A percentile compares a stretch with the other conserved stretches of the same genome.
Conservation (phyloP, 2,888 invertebrate genomes). For the Conomelus anceps region DNA sequence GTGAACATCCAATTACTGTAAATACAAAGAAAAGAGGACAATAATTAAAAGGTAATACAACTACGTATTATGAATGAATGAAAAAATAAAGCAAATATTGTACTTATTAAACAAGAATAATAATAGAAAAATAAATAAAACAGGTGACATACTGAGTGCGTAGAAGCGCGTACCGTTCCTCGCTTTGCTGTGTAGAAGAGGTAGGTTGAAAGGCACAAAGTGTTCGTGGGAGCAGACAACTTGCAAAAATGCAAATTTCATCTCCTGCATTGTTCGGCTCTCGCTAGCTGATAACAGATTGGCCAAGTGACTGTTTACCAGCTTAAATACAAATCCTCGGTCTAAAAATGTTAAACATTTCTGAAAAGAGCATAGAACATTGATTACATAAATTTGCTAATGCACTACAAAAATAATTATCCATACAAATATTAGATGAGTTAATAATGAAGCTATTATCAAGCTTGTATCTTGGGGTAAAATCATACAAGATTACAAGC, state of each 20-base stretch:
- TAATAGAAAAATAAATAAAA: background rate
- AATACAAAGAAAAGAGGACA: too few relatives aligned
- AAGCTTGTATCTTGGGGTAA: too few relatives aligned
- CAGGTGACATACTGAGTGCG: background rate
- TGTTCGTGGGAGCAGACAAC: slow-evolving; percentile 92
- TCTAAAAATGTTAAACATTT: slow-evolving; percentile 88
- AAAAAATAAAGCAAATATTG: background rate
- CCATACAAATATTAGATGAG: too few relatives aligned
- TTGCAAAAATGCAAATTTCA: slow-evolving; percentile 86
- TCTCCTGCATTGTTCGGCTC: slow-evolving; percentile 71
- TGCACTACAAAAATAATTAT: too few relatives aligned
- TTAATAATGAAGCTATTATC: too few relatives aligned
- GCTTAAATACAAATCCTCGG: slow-evolving; percentile 83
- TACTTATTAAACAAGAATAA: background rate
- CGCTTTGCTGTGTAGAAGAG: slow-evolving; percentile 48
- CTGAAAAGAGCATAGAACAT: slow-evolving; percentile 44
- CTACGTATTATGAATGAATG: background rate
- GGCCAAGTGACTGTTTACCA: slow-evolving; percentile 80
- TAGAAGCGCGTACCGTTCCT: slow-evolving; percentile 28
- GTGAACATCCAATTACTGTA: too few relatives aligned
- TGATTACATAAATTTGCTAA: background rate
- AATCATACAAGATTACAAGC: too few relatives aligned
- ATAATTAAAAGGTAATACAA: background rate
- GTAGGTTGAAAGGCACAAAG: slow-evolving; percentile 86
- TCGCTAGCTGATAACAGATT: slow-evolving; percentile 73